Conservation (phyloP, 2,113 vertebrate genomes). For the Labeo catla region DNA sequence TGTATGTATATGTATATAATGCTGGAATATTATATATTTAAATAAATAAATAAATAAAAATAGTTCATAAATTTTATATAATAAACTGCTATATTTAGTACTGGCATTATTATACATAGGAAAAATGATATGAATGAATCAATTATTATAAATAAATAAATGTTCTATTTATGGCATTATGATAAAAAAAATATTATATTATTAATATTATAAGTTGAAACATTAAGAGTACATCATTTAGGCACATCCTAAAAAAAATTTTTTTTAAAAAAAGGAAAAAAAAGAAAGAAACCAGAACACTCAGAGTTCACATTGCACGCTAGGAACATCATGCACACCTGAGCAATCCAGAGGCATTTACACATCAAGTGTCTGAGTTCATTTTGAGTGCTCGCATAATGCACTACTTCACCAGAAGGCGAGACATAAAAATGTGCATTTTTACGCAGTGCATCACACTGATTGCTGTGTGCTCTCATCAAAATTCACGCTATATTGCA, state of each 20-base stretch:
- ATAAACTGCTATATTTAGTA: too few relatives aligned
- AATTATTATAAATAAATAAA: too few relatives aligned
- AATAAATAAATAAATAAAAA: too few relatives aligned
- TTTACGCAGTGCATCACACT: not conserved
- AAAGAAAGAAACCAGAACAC: not conserved
- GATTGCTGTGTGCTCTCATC: not conserved
- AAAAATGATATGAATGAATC: too few relatives aligned
- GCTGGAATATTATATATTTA: too few relatives aligned
- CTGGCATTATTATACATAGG: too few relatives aligned
- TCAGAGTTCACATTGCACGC: not conserved
- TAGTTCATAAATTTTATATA: too few relatives aligned
- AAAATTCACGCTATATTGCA: not conserved
- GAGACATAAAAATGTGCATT: not conserved
- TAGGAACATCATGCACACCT: not conserved
- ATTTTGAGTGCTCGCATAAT: not conserved
- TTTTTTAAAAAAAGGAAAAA: not conserved
- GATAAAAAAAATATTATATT: too few relatives aligned
- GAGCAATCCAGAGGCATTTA: not conserved
- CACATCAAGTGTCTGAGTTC: not conserved
- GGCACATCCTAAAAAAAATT: too few relatives aligned
- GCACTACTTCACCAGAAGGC: not conserved
- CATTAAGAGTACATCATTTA: not conserved
- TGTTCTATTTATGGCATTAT: too few relatives aligned
- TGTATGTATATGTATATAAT: too few relatives aligned
- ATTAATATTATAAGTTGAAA: not conserved